A percentile compares a stretch with the other conserved stretches of the same genome.
Evolutionary conservation across 2,797 vertebrate genomes (phyloP).

Genomic region (Eutrigla gurnardus): DNA sequence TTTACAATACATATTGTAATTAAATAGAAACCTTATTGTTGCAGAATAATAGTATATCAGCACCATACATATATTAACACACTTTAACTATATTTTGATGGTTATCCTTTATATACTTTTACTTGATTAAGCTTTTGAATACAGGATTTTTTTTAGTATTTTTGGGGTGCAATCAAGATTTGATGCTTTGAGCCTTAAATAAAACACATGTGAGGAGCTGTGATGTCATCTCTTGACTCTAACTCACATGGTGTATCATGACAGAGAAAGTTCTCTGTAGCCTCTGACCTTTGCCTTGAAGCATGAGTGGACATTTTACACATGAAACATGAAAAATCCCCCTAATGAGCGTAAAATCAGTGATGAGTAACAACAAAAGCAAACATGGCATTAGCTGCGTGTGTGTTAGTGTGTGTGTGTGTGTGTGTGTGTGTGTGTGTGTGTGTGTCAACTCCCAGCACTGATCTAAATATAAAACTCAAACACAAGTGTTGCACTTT

Average conservation of each 20-base stretch:
- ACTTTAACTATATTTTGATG: background rate
- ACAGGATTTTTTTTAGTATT: background rate
- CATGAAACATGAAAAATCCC: constrained; percentile 3
- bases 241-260: background rate
- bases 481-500: constrained; percentile 61
- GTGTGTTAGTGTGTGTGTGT: background rate
- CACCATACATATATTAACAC: too few relatives aligned
- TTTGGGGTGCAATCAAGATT: too few relatives aligned
- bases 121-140: background rate
- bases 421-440: background rate
- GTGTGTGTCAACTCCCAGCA: background rate
- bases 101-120: background rate
- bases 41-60: background rate
- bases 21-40: too few relatives aligned
- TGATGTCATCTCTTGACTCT: background rate
- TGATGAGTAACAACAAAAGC: constrained; percentile 21
- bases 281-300: constrained; percentile 20
- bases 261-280: background rate
- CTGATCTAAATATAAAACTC: constrained; percentile 59
- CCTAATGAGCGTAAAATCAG: background rate
- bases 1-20: too few relatives aligned
- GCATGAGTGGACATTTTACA: constrained; percentile 9
- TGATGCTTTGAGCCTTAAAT: too few relatives aligned
- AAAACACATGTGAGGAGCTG: background rate
- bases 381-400: constrained; percentile 14